A percentile compares a stretch with the other conserved stretches of the same genome.
Conservation (phyloP, 2,888 invertebrate species). For the Plutella xylostella region DNA sequence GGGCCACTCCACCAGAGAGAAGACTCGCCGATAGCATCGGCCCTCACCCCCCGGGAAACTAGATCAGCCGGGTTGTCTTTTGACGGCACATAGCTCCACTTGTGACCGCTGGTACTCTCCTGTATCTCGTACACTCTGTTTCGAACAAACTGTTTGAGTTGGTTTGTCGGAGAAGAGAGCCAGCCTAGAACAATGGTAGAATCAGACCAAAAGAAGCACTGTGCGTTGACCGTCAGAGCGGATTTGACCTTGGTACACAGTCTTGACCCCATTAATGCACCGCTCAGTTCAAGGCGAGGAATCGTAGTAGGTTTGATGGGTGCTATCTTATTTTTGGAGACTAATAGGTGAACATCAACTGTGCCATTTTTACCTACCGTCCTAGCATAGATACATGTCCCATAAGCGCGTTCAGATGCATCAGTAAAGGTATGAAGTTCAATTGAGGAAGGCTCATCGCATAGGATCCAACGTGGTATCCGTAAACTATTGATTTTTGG, state of each 20-base stretch:
- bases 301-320: slow-evolving; percentile 6
- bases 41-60: background rate
- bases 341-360: slow-evolving; percentile 2
- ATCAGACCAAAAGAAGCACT: background rate
- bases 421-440: slow-evolving; percentile 11
- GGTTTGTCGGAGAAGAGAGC: background rate
- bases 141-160: slow-evolving; percentile 17
- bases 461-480: slow-evolving; percentile 6
- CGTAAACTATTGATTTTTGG: background rate
- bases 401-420: slow-evolving; percentile 6
- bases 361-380: background rate
- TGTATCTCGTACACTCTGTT: slow-evolving; percentile 16
- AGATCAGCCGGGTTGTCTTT: slow-evolving; percentile 6
- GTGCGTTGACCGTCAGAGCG: background rate
- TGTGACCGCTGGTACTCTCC: slow-evolving; percentile 4
- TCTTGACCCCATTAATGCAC: background rate
- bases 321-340: slow-evolving; percentile 10
- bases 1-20: background rate
- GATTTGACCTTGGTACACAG: background rate
- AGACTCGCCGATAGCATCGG: background rate
- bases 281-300: slow-evolving; percentile 6
- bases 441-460: background rate
- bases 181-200: background rate
- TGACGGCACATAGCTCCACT: slow-evolving; percentile 2
- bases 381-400: slow-evolving; percentile 9